Conservation (phyloP, 2,113 vertebrate genomes). For the Pomatostomus ruficeps region DNA sequence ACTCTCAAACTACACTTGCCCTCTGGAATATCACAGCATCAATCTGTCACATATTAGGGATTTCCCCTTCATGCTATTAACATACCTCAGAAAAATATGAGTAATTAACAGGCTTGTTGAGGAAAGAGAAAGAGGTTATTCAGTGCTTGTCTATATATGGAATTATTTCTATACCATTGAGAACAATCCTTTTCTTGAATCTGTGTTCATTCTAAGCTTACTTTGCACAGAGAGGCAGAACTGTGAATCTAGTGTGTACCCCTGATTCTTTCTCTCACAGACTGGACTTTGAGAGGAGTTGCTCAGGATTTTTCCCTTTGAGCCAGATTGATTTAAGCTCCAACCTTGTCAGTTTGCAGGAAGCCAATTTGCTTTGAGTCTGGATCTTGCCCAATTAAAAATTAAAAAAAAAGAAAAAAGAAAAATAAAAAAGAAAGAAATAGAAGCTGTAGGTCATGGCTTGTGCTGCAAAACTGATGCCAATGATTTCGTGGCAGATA, state of each 20-base stretch:
- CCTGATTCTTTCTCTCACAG: background rate
- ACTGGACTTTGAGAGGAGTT: background rate
- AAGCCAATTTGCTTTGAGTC: background rate
- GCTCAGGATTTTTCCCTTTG: background rate
- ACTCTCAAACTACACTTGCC: background rate
- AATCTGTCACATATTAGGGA: constrained; percentile 34
- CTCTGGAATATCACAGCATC: background rate
- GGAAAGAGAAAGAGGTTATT: background rate
- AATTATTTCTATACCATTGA: background rate
- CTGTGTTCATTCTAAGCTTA: background rate
- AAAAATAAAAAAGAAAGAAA: background rate
- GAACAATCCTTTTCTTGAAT: background rate
- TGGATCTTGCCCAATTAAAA: background rate
- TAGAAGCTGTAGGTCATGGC: background rate
- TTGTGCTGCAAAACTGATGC: background rate
- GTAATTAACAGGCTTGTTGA: background rate
- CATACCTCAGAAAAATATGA: background rate
- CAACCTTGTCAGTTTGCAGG: background rate
- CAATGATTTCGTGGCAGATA: background rate
- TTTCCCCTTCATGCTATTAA: background rate
- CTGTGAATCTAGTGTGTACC: background rate
- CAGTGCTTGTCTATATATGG: background rate
- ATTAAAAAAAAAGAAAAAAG: background rate
- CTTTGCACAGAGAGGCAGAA: background rate
- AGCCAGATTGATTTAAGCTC: background rate